Evolutionary conservation across 2,888 invertebrate species (phyloP).

Genomic region (Plebejus anna): DNA sequence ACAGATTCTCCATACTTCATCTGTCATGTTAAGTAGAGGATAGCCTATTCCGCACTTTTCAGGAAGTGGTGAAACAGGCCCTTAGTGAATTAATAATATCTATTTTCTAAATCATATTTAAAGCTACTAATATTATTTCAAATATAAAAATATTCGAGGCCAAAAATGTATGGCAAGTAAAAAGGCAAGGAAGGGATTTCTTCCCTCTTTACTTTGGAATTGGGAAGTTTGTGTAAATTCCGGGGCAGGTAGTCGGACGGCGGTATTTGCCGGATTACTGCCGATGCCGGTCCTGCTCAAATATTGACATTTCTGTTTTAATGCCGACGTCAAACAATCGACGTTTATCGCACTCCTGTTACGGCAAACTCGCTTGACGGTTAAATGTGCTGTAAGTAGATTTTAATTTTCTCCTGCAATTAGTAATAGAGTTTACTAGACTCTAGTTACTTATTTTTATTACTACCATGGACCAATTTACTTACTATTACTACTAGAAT

Average conservation of each 20-base stretch:
- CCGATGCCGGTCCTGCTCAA: slow-evolving; percentile 55
- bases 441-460: too few relatives aligned
- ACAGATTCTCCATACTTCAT: too few relatives aligned
- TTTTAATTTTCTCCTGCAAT: background rate
- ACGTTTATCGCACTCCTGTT: slow-evolving; percentile 58
- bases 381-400: background rate
- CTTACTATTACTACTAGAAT: too few relatives aligned
- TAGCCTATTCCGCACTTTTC: too few relatives aligned
- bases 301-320: slow-evolving; percentile 79
- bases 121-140: background rate
- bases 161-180: background rate
- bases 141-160: background rate
- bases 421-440: too few relatives aligned
- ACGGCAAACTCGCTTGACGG: slow-evolving; percentile 8
- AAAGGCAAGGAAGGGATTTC: background rate
- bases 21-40: too few relatives aligned
- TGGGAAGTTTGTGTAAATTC: background rate
- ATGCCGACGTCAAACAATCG: slow-evolving; percentile 78
- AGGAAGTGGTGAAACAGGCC: too few relatives aligned
- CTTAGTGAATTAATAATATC: too few relatives aligned
- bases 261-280: slow-evolving; percentile 54
- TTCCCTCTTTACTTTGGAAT: background rate
- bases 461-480: background rate
- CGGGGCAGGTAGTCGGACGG: background rate
- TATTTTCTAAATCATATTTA: too few relatives aligned